These are phyloP conservation scores for Drosophila serrata DNA, from an alignment of 1,140 invertebrate genomes.

Conservation along the genomic window DNA sequence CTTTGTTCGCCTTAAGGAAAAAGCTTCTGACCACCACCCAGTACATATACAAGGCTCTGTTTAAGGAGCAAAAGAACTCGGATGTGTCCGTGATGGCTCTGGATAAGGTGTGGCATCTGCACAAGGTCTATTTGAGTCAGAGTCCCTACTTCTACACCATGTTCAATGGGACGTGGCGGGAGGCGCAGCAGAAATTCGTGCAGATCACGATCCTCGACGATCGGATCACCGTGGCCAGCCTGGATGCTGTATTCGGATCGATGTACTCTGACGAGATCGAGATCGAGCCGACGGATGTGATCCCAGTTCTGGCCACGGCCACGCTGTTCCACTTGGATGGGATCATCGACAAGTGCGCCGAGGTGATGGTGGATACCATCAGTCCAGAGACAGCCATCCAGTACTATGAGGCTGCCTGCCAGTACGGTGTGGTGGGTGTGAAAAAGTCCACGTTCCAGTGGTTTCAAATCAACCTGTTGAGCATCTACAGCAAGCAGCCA, in stretches of 20 bases:
- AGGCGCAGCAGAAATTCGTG: conserved; percentile 89
- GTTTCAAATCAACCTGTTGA: conserved; percentile 90
- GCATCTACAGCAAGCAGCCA: conserved; percentile 87
- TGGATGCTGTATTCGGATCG: conserved; percentile 91
- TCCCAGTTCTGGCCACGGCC: conserved; percentile 91
- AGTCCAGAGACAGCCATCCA: conserved; percentile 89
- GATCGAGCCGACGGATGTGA: conserved; percentile 90
- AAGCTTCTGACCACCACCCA: conserved; percentile 91
- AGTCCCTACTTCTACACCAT: conserved; percentile 94
- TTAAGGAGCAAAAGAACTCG: conserved; percentile 91
- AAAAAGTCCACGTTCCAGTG: conserved; percentile 89
- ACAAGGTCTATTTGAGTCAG: conserved; percentile 93
- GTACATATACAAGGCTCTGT: conserved; percentile 93
- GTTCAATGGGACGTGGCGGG: conserved; percentile 94
- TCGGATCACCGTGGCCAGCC: conserved; percentile 90
- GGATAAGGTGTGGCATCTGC: conserved; percentile 91
- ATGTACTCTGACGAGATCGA: conserved; percentile 92
- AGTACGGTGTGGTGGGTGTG: conserved; percentile 89
- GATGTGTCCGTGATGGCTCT: conserved; percentile 91
- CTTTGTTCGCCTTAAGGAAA: conserved; percentile 86
- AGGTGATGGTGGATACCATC: conserved; percentile 92
- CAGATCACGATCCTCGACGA: conserved; percentile 91
- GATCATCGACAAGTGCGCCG: conserved; percentile 91
- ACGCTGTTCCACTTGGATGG: conserved; percentile 92
- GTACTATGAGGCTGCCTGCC: conserved; percentile 89